A percentile compares a stretch with the other conserved stretches of the same genome.
Conservation (phyloP, 2,888 invertebrate species). For the Aspidapion aeneum region DNA sequence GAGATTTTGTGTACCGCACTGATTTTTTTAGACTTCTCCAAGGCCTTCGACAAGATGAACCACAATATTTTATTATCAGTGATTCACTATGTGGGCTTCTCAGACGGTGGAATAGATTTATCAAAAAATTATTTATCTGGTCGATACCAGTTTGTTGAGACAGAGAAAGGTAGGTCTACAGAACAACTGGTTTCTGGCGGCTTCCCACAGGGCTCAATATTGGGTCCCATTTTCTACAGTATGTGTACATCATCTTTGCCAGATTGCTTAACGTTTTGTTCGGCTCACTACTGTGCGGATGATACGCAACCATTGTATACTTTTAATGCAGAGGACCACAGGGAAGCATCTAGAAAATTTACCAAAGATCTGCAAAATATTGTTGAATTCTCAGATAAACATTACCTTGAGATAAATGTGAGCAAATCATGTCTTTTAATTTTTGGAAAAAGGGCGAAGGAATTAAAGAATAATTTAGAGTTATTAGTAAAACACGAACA, state of each 20-base stretch:
- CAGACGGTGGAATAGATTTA: background rate
- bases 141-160: background rate
- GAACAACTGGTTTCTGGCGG: background rate
- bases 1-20: background rate
- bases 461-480: background rate
- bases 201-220: background rate
- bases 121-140: background rate
- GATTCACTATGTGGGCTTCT: background rate
- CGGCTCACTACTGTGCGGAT: background rate
- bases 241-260: background rate
- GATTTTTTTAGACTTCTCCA: background rate
- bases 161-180: background rate
- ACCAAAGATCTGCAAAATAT: background rate
- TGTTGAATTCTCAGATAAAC: background rate
- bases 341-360: background rate
- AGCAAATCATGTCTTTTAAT: background rate
- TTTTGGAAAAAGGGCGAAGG: background rate
- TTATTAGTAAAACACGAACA: background rate
- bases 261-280: background rate
- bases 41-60: slow-evolving; percentile 3
- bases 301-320: background rate
- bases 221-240: background rate
- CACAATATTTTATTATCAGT: background rate
- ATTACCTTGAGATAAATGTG: background rate
- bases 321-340: background rate